Percentiles rank a stretch among this genome's conserved stretches.
These are phyloP conservation scores for Sparus aurata DNA, from an alignment of 2,797 vertebrate genomes.

Conservation along the genomic window DNA sequence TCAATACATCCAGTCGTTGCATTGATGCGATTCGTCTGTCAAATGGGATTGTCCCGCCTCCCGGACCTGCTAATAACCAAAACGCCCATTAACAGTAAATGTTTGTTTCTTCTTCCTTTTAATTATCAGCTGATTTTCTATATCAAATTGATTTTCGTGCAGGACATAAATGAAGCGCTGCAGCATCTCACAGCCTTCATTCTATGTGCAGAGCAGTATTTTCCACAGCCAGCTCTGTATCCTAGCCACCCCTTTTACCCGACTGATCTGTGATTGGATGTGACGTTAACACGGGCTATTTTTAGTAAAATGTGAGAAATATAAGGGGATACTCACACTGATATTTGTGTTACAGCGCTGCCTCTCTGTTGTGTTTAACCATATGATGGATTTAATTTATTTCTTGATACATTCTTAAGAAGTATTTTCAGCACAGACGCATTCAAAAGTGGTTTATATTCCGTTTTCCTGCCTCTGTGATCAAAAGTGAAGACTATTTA, in stretches of 20 bases:
- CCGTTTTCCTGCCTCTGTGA: not conserved
- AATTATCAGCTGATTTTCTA: conserved; percentile 22
- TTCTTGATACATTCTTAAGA: not conserved
- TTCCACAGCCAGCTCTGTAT: conserved; percentile 45
- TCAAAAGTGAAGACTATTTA: conserved; percentile 2
- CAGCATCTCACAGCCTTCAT: not conserved
- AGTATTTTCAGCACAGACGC: not conserved
- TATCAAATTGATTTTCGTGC: not conserved
- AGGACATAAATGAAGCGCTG: not conserved
- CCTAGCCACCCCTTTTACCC: conserved; percentile 68
- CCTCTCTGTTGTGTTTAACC: not conserved
- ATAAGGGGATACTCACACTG: conserved; percentile 69
- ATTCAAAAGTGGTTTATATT: not conserved
- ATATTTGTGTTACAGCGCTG: conserved; percentile 49
- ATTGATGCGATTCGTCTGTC: conserved; percentile 72
- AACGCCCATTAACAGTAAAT: conserved; percentile 62
- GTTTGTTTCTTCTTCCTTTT: conserved; percentile 51
- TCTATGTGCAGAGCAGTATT: conserved; percentile 20
- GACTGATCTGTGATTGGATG: conserved; percentile 80
- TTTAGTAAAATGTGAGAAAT: conserved; percentile 86
- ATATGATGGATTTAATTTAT: not conserved
- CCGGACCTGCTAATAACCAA: conserved; percentile 58
- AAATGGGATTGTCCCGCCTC: conserved; percentile 68
- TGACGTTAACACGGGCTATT: conserved; percentile 86
- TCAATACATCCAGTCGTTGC: conserved; percentile 41